phyloP scores from a whole-genome alignment of 1,140 invertebrate genomes.

The Antheraea pernyi region DNA sequence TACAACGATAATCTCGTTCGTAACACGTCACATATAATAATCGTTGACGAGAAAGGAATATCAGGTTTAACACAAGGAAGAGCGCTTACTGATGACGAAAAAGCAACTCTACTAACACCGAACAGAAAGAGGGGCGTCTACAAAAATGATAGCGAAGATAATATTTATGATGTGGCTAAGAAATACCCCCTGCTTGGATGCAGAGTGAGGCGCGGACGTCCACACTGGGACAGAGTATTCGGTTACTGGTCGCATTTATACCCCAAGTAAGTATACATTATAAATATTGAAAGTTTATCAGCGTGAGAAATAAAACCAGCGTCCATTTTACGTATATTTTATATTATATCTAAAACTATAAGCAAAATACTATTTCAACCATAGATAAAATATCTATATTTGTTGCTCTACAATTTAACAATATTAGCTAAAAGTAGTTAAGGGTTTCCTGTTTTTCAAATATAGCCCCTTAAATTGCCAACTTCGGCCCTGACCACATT shows the following conservation, averaged over 20 bases:
- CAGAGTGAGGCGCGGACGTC: slow-evolving; percentile 55
- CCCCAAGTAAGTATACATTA: slow-evolving; percentile 56
- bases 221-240: slow-evolving; percentile 68
- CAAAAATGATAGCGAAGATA: slow-evolving; percentile 27
- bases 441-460: too few relatives aligned
- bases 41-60: slow-evolving; percentile 53
- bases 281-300: too few relatives aligned
- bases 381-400: too few relatives aligned
- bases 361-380: too few relatives aligned
- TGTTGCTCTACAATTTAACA: too few relatives aligned
- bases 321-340: too few relatives aligned
- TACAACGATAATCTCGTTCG: slow-evolving; percentile 36
- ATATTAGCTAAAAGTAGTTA: too few relatives aligned
- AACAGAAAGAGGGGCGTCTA: slow-evolving; percentile 40
- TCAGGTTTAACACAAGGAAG: slow-evolving; percentile 36
- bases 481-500: too few relatives aligned
- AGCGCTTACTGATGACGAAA: slow-evolving; percentile 47
- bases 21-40: slow-evolving; percentile 42
- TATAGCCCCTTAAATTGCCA: too few relatives aligned
- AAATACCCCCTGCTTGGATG: slow-evolving; percentile 63
- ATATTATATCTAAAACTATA: too few relatives aligned
- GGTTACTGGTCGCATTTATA: slow-evolving; percentile 73
- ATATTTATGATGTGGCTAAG: slow-evolving; percentile 48
- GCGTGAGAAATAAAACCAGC: too few relatives aligned
- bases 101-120: slow-evolving; percentile 52